Conservation (phyloP, 2,888 invertebrate genomes). For the Agonopterix alstromeriana region DNA sequence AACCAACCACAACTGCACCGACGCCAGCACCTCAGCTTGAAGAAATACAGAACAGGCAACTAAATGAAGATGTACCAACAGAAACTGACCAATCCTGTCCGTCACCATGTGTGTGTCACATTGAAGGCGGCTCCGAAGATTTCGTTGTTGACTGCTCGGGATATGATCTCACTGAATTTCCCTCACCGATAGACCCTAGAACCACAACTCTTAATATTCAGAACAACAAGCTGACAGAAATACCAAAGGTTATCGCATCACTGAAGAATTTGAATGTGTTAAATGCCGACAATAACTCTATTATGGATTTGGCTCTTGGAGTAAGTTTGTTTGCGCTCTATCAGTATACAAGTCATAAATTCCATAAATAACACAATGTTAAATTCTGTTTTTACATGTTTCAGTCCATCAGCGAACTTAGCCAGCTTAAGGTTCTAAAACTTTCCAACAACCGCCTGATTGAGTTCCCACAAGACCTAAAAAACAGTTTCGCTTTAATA, state of each 20-base stretch:
- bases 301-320: slow-evolving; percentile 50
- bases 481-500: slow-evolving; percentile 48
- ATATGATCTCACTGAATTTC: slow-evolving; percentile 64
- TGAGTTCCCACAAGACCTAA: slow-evolving; percentile 60
- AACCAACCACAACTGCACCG: slow-evolving; percentile 28
- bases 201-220: slow-evolving; percentile 55
- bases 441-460: slow-evolving; percentile 59
- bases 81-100: slow-evolving; percentile 38
- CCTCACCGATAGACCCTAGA: slow-evolving; percentile 47
- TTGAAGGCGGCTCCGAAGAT: slow-evolving; percentile 41
- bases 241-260: slow-evolving; percentile 50
- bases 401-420: slow-evolving; percentile 63
- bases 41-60: slow-evolving; percentile 29
- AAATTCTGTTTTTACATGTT: slow-evolving; percentile 20
- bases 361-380: neutral
- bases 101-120: slow-evolving; percentile 47
- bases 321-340: slow-evolving; percentile 33
- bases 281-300: slow-evolving; percentile 51
- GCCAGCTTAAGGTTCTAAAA: slow-evolving; percentile 43
- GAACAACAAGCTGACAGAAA: slow-evolving; percentile 56
- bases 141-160: slow-evolving; percentile 68
- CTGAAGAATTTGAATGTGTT: slow-evolving; percentile 51
- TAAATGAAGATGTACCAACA: slow-evolving; percentile 19
- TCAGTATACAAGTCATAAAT: neutral
- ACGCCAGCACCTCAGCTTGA: slow-evolving; percentile 32